phyloP scores from a whole-genome alignment of 2,888 invertebrate species.

The Amorpha juglandis region DNA sequence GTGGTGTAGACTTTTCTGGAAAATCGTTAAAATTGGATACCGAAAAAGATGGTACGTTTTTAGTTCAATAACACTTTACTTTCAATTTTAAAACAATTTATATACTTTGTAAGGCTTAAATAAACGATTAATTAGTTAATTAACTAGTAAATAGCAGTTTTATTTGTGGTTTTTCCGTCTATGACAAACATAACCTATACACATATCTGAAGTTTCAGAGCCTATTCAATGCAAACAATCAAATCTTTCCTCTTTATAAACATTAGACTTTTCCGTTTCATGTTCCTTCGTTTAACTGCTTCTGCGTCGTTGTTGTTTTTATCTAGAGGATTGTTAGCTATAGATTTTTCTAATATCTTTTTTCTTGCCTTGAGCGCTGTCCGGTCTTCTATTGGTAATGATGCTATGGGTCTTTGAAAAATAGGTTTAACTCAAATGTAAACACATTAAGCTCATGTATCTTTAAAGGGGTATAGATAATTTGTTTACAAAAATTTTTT shows the following conservation, averaged over 20 bases:
- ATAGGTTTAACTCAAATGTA: constrained; percentile 35
- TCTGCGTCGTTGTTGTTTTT: constrained; percentile 51
- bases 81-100: not conserved
- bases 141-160: not conserved
- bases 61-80: not conserved
- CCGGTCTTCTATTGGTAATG: constrained; percentile 96
- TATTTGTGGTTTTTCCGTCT: not conserved
- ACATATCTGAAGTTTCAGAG: too few relatives aligned
- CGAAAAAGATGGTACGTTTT: constrained; percentile 89
- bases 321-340: constrained; percentile 86
- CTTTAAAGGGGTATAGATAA: too few relatives aligned
- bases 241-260: too few relatives aligned
- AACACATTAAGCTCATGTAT: not conserved
- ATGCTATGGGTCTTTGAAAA: constrained; percentile 93
- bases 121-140: not conserved
- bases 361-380: constrained; percentile 91
- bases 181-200: constrained; percentile 8
- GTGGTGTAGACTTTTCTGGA: constrained; percentile 92
- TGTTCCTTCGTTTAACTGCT: constrained; percentile 51
- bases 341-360: constrained; percentile 90
- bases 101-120: not conserved
- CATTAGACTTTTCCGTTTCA: constrained; percentile 61
- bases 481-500: not conserved
- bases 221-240: too few relatives aligned
- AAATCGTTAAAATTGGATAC: constrained; percentile 90